A percentile compares a stretch with the other conserved stretches of the same genome.
These are phyloP conservation scores for Buathra laborator DNA, from an alignment of 2,888 invertebrate species.

Conservation along the genomic window DNA sequence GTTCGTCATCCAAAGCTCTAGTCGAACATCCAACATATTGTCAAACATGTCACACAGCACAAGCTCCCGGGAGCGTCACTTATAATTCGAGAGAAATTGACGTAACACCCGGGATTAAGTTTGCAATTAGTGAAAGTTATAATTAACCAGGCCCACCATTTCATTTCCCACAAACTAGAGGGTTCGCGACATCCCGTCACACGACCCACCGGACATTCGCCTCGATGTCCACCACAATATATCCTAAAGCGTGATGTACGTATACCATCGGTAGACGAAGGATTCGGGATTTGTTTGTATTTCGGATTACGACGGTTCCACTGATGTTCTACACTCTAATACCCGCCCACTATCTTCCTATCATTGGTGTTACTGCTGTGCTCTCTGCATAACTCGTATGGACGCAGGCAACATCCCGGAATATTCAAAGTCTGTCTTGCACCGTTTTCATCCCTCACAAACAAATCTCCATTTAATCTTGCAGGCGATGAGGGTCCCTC, in stretches of 20 bases:
- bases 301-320: conserved; percentile 76
- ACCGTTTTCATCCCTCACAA: background rate
- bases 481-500: conserved; percentile 61
- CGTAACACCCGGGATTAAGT: background rate
- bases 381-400: conserved; percentile 5
- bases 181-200: background rate
- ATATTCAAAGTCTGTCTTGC: background rate
- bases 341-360: background rate
- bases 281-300: conserved; percentile 77
- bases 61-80: background rate
- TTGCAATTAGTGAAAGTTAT: conserved; percentile 52
- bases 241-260: background rate
- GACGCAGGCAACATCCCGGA: background rate
- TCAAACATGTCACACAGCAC: background rate
- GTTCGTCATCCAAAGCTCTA: background rate
- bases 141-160: conserved; percentile 13
- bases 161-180: background rate
- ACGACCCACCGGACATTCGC: background rate
- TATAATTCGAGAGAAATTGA: conserved; percentile 13
- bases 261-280: background rate
- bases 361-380: background rate
- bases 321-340: background rate
- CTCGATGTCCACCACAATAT: background rate
- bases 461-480: conserved; percentile 57
- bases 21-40: background rate